Conservation (phyloP, 2,888 invertebrate species). For the Ariolimax columbianus region DNA sequence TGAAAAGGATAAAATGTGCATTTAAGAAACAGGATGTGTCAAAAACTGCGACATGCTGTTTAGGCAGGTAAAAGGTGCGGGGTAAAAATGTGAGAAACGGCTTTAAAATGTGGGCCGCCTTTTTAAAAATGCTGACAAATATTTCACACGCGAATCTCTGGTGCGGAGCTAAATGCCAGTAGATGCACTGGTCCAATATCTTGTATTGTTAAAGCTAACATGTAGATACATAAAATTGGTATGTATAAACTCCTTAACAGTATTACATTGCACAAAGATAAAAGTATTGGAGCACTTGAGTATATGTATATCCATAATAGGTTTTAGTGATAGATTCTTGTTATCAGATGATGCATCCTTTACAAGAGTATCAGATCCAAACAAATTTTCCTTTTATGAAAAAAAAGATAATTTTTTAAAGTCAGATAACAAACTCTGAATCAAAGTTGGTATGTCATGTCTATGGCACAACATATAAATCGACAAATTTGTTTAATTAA, state of each 20-base stretch:
- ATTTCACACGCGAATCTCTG: neutral
- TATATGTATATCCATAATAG: neutral
- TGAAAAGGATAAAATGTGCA: neutral
- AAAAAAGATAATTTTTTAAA: neutral
- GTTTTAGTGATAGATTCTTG: neutral
- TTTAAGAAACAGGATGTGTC: neutral
- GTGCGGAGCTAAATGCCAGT: neutral
- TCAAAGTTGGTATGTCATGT: neutral
- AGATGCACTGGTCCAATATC: conserved; percentile 14
- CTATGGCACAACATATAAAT: neutral
- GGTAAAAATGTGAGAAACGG: neutral
- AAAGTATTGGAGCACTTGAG: no score
- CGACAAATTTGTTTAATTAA: neutral
- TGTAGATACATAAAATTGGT: conserved; percentile 3
- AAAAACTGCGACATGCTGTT: neutral
- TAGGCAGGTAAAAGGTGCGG: neutral
- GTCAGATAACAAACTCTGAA: neutral
- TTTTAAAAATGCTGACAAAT: conserved; percentile 12
- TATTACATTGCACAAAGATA: conserved; percentile 6
- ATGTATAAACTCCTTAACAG: neutral
- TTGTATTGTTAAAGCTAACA: neutral
- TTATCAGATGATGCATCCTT: neutral
- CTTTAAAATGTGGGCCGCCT: neutral
- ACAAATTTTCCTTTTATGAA: neutral
- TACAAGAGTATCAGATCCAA: neutral